Evolutionary conservation across 2,113 vertebrate species (phyloP).

Genomic region (Cottus gobio): DNA sequence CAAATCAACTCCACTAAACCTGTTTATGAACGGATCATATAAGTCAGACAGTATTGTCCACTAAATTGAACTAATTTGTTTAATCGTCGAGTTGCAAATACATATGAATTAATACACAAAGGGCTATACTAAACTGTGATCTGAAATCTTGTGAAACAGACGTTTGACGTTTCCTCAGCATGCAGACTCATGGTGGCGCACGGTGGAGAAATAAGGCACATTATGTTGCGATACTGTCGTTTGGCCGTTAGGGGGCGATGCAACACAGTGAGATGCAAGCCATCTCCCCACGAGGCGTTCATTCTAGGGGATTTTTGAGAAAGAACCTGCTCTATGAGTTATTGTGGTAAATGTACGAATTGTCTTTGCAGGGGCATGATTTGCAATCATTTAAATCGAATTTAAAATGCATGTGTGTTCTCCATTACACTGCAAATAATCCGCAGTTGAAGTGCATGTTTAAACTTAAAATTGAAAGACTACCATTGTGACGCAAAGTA

Average conservation of each 20-base stretch:
- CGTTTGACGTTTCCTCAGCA: not conserved
- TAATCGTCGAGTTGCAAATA: not conserved
- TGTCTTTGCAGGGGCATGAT: not conserved
- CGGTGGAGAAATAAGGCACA: not conserved
- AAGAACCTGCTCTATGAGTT: not conserved
- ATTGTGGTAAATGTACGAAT: not conserved
- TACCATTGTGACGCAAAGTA: not conserved
- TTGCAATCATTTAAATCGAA: not conserved
- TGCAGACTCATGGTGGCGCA: not conserved
- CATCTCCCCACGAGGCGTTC: not conserved
- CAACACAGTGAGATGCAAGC: not conserved
- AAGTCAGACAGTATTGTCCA: not conserved
- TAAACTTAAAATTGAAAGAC: not conserved
- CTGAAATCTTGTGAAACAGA: not conserved
- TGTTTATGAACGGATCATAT: not conserved
- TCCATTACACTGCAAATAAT: not conserved
- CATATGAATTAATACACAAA: not conserved
- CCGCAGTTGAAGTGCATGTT: too few relatives aligned
- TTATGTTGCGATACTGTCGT: not conserved
- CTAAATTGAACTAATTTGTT: not conserved
- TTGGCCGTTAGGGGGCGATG: conserved; percentile 42
- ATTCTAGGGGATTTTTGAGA: not conserved
- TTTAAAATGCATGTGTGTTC: not conserved
- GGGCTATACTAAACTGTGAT: not conserved
- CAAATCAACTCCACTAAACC: not conserved